A percentile compares a stretch with the other conserved stretches of the same genome.
Conservation (phyloP, 2,888 invertebrate species). For the Baccha elongata region DNA sequence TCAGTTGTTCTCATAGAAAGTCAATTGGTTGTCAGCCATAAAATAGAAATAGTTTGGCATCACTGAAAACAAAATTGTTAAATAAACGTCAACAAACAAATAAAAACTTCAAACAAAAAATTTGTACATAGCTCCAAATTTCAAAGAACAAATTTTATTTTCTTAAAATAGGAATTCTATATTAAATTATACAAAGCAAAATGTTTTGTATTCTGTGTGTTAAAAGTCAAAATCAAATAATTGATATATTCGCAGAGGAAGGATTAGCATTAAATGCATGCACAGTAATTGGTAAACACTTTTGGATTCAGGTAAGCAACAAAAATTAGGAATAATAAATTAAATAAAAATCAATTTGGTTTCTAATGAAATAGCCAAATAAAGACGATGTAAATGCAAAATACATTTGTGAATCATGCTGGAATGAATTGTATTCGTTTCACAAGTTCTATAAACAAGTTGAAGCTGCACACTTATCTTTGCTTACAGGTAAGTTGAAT, state of each 20-base stretch:
- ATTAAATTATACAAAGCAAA: conserved; percentile 3
- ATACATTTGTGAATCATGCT: conserved; percentile 76
- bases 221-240: conserved; percentile 64
- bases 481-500: conserved; percentile 14
- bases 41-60: conserved; percentile 29
- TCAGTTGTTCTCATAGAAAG: no score
- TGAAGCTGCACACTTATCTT: conserved; percentile 75
- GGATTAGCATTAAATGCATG: conserved; percentile 74
- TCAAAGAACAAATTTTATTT: no score
- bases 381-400: conserved; percentile 4
- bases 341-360: not conserved
- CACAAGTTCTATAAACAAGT: conserved; percentile 77
- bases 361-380: conserved; percentile 41
- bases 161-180: not conserved
- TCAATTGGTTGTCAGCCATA: no score
- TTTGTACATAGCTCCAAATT: no score
- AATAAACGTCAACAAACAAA: conserved; percentile 42
- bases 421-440: conserved; percentile 76
- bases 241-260: conserved; percentile 75
- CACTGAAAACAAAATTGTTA: conserved; percentile 24
- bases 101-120: conserved; percentile 20
- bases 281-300: conserved; percentile 76
- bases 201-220: conserved; percentile 77
- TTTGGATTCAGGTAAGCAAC: conserved; percentile 75
- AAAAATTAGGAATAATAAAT: no score